Percentiles rank a stretch among this genome's conserved stretches.
Conservation (phyloP, 2,113 vertebrate species). For the Gnathonemus echidnorhynchus region DNA sequence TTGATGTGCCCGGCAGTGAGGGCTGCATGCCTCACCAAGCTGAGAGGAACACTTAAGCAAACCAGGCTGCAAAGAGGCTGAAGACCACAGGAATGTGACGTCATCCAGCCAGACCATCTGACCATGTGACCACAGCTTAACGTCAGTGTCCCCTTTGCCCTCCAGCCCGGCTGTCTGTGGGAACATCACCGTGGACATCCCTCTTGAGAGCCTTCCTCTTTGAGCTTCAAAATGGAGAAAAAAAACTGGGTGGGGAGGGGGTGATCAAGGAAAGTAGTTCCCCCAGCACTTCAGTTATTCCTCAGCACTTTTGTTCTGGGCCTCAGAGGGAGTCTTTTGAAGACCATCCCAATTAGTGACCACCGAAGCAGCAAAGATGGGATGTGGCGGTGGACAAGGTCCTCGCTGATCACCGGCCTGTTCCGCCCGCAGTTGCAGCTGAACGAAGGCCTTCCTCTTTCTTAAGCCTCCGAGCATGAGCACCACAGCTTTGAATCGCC, state of each 20-base stretch:
- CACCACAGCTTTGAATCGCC: not conserved
- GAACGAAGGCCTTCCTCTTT: not conserved
- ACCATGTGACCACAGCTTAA: conserved; percentile 34
- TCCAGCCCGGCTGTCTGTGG: conserved; percentile 41
- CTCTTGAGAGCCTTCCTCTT: conserved; percentile 27
- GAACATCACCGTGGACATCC: conserved; percentile 41
- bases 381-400: conserved; percentile 9
- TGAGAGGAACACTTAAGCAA: not conserved
- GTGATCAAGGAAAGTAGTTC: conserved; percentile 44
- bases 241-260: not conserved
- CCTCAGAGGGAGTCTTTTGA: conserved; percentile 38
- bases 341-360: conserved; percentile 44
- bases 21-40: not conserved
- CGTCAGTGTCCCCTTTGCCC: conserved; percentile 40
- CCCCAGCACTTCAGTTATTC: not conserved
- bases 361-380: conserved; percentile 29
- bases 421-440: not conserved
- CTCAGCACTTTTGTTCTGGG: conserved; percentile 29
- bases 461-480: not conserved
- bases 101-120: conserved; percentile 27
- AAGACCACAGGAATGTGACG: not conserved
- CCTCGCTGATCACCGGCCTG: not conserved
- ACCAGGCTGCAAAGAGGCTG: not conserved
- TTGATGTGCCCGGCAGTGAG: not conserved
- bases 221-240: conserved; percentile 41